These are phyloP conservation scores for Cremastobaeus sp. DNA, from an alignment of 2,888 invertebrate genomes.

Conservation along the genomic window DNA sequence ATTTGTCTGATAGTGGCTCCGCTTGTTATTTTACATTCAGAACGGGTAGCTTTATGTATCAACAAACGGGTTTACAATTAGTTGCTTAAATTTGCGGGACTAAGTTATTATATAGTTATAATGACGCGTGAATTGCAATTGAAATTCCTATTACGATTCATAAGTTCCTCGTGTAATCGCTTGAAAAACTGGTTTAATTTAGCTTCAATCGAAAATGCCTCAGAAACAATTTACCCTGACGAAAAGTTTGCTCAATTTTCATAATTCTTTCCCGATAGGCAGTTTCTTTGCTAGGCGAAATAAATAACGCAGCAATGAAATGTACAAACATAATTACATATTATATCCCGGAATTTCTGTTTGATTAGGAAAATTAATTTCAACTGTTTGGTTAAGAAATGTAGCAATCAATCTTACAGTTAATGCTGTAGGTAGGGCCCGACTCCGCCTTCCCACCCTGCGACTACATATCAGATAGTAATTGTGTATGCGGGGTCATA, in stretches of 20 bases:
- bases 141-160: too few relatives aligned
- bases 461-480: constrained; percentile 1
- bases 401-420: constrained; percentile 35
- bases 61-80: too few relatives aligned
- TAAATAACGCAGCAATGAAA: neutral
- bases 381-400: constrained; percentile 19
- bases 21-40: constrained; percentile 18
- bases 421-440: constrained; percentile 14
- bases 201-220: too few relatives aligned
- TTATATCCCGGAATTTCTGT: neutral
- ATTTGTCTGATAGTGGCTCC: constrained; percentile 33
- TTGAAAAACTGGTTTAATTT: too few relatives aligned
- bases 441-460: constrained; percentile 5
- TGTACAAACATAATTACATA: neutral
- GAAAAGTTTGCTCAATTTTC: too few relatives aligned
- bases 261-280: too few relatives aligned
- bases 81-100: neutral
- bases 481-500: constrained; percentile 12
- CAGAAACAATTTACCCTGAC: too few relatives aligned
- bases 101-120: too few relatives aligned
- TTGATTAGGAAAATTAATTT: constrained; percentile 21
- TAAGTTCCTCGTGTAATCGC: too few relatives aligned
- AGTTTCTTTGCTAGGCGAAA: neutral
- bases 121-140: too few relatives aligned
- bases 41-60: constrained; percentile 5